These are phyloP conservation scores for Zelleria hepariella DNA, from an alignment of 2,888 invertebrate genomes.

Conservation along the genomic window DNA sequence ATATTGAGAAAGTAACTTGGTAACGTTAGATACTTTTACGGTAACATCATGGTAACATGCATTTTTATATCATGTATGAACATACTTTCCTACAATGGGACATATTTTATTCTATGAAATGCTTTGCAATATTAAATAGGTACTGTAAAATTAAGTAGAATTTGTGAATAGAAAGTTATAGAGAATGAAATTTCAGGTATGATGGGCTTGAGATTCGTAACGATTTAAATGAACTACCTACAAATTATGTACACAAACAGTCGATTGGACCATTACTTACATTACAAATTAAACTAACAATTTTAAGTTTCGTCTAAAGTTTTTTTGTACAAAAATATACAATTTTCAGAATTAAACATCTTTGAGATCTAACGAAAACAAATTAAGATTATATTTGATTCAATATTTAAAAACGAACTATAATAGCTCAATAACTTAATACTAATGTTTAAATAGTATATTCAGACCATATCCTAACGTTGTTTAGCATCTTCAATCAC, in stretches of 20 bases:
- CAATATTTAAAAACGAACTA: neutral
- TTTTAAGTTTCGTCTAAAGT: neutral
- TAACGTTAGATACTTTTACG: neutral
- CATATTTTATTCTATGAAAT: neutral
- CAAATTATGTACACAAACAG: neutral
- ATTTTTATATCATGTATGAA: neutral
- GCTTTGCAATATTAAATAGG: neutral
- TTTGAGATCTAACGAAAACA: neutral
- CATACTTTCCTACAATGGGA: neutral
- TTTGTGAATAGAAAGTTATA: neutral
- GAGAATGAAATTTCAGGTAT: neutral
- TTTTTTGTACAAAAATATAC: constrained; percentile 5
- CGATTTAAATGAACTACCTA: neutral
- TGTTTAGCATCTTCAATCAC: constrained; percentile 39
- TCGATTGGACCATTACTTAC: neutral
- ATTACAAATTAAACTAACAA: neutral
- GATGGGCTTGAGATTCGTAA: neutral
- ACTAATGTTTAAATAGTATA: constrained; percentile 37
- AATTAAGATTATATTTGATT: neutral
- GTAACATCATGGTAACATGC: too few relatives aligned
- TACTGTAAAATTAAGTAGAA: neutral
- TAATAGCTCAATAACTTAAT: constrained; percentile 5
- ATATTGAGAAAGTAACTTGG: neutral
- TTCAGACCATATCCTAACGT: constrained; percentile 37
- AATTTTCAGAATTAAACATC: neutral